Evolutionary conservation across 2,113 vertebrate genomes (phyloP).

Genomic region (Carollia perspicillata): DNA sequence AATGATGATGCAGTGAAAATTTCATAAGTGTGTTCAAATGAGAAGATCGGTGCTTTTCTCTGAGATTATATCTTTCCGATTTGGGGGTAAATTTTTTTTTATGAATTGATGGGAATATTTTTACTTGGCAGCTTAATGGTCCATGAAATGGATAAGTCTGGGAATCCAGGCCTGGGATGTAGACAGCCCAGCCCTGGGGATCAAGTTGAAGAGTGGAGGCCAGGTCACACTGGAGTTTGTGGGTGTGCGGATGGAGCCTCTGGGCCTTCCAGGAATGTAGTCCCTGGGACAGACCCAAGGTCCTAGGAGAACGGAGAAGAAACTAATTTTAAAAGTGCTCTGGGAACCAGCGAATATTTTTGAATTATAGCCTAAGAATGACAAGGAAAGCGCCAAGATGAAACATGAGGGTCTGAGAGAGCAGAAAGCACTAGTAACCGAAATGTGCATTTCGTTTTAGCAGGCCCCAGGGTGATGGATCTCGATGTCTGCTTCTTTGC

Average conservation of each 20-base stretch:
- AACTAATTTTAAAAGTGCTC: conserved; percentile 45
- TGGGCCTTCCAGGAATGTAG: conserved; percentile 36
- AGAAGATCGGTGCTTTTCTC: conserved; percentile 14
- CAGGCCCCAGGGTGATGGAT: not conserved
- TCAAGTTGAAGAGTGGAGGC: not conserved
- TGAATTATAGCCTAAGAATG: conserved; percentile 48
- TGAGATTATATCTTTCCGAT: not conserved
- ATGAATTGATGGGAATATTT: conserved; percentile 49
- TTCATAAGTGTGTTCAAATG: not conserved
- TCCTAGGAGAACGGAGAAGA: not conserved
- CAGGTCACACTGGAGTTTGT: not conserved
- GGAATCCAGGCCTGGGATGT: not conserved
- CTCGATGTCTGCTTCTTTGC: not conserved
- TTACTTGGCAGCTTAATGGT: conserved; percentile 61
- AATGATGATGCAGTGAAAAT: not conserved
- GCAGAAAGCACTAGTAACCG: not conserved
- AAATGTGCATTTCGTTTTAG: conserved; percentile 11
- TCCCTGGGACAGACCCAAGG: not conserved
- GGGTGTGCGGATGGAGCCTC: not conserved
- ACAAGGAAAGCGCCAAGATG: not conserved
- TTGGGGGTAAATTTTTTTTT: not conserved
- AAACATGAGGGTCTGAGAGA: conserved; percentile 9
- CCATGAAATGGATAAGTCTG: conserved; percentile 55
- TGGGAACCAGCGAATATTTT: conserved; percentile 26
- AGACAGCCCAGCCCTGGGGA: not conserved